These are phyloP conservation scores for Casuarius casuarius DNA, from an alignment of 2,113 vertebrate genomes.

Conservation along the genomic window DNA sequence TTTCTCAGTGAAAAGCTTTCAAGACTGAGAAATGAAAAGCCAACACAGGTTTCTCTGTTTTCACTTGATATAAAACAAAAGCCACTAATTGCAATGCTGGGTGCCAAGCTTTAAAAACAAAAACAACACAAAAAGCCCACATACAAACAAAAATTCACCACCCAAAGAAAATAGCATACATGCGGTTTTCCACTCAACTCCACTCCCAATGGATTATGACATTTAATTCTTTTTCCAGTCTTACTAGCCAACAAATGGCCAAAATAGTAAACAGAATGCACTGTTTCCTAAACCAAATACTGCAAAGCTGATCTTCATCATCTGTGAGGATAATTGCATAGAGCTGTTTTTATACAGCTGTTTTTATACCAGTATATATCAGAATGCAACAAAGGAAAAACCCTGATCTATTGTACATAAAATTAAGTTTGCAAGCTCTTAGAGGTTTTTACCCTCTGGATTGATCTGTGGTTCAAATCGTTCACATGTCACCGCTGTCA, in stretches of 20 bases:
- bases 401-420: fast-evolving
- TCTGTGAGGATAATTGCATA: neutral
- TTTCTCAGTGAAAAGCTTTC: neutral
- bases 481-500: slow-evolving; percentile 86
- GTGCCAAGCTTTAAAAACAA: neutral
- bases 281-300: neutral
- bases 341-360: neutral
- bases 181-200: neutral
- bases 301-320: neutral
- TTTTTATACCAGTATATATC: neutral
- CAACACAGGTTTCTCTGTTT: neutral
- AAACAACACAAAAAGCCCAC: neutral
- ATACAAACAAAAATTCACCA: neutral
- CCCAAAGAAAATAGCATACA: neutral
- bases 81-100: neutral
- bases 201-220: neutral
- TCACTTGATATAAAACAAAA: neutral
- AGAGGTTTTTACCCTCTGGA: slow-evolving; percentile 81
- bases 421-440: neutral
- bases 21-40: neutral
- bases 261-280: neutral
- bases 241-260: neutral
- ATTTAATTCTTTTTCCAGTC: neutral
- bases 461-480: slow-evolving; percentile 93
- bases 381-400: neutral